Conservation (phyloP, 64 coral and sea anemone species). For the Montipora efflorescens region DNA sequence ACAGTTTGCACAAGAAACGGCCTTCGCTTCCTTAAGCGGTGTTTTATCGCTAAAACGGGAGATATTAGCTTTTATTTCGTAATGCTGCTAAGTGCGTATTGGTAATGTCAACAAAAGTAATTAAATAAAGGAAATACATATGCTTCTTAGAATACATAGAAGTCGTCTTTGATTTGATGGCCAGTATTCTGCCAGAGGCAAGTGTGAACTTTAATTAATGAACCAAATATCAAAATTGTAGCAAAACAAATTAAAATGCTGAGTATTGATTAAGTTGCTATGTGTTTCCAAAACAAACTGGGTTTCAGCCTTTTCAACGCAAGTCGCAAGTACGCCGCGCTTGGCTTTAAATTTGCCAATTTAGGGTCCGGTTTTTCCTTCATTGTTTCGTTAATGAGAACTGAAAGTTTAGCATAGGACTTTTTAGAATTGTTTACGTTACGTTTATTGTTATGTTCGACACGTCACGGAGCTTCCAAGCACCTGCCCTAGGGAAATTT, state of each 20-base stretch:
- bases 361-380: conserved; percentile 7
- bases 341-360: conserved; percentile 15
- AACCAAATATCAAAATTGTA: conserved; percentile 65
- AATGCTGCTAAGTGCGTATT: conserved; percentile 3
- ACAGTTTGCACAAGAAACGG: conserved; percentile 42
- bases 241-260: conserved; percentile 54
- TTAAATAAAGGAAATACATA: conserved; percentile 40
- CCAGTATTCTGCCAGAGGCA: conserved; percentile 41
- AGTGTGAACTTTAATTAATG: conserved; percentile 28
- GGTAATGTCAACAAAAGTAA: conserved; percentile 44
- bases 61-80: conserved; percentile 38
- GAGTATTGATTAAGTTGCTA: conserved; percentile 27
- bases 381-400: conserved; percentile 33
- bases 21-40: conserved; percentile 8
- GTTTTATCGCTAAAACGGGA: conserved; percentile 31
- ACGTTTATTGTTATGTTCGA: conserved; percentile 38
- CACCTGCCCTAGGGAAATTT: conserved; percentile 58
- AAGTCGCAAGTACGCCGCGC: not conserved
- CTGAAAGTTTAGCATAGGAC: not conserved
- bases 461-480: conserved; percentile 29
- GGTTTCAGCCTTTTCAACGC: not conserved
- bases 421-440: conserved; percentile 55
- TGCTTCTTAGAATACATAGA: conserved; percentile 23
- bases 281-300: conserved; percentile 30
- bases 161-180: not conserved